Conservation (phyloP, 1,140 invertebrate genomes). For the Stenopsyche tienmushanensis region DNA sequence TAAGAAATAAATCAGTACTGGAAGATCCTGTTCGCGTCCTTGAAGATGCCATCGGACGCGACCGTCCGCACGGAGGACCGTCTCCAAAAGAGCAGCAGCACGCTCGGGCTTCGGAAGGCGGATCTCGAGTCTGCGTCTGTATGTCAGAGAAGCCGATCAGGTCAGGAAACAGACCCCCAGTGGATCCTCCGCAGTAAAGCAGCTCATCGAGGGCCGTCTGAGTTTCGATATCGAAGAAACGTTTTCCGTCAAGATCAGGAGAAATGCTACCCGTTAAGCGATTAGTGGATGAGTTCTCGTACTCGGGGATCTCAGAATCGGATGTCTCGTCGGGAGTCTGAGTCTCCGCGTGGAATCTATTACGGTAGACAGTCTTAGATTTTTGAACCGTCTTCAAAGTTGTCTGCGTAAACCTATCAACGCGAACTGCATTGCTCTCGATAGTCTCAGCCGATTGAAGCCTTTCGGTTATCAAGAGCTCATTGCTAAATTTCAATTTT, state of each 20-base stretch:
- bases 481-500: not conserved
- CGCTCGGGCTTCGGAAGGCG: conserved; percentile 26
- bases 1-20: conserved; percentile 21
- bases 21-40: conserved; percentile 14
- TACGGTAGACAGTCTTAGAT: not conserved
- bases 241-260: too few species aligned
- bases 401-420: conserved; percentile 31
- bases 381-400: conserved; percentile 22
- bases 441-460: too few species aligned
- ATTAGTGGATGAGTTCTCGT: too few species aligned
- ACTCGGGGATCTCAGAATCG: too few species aligned
- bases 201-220: conserved; percentile 32
- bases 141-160: conserved; percentile 26
- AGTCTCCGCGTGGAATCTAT: conserved; percentile 23
- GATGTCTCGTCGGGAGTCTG: conserved; percentile 10
- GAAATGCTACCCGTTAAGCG: too few species aligned
- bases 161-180: conserved; percentile 19
- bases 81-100: conserved; percentile 7
- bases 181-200: conserved; percentile 12
- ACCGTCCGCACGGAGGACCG: too few species aligned
- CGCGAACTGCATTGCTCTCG: not conserved
- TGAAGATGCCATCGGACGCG: not conserved
- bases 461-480: too few species aligned
- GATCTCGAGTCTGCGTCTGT: conserved; percentile 31
- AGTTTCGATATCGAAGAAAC: conserved; percentile 27